Base-by-base conservation (phyloP, 2,113 vertebrate species). In the Odobenus rosmarus region DNA sequence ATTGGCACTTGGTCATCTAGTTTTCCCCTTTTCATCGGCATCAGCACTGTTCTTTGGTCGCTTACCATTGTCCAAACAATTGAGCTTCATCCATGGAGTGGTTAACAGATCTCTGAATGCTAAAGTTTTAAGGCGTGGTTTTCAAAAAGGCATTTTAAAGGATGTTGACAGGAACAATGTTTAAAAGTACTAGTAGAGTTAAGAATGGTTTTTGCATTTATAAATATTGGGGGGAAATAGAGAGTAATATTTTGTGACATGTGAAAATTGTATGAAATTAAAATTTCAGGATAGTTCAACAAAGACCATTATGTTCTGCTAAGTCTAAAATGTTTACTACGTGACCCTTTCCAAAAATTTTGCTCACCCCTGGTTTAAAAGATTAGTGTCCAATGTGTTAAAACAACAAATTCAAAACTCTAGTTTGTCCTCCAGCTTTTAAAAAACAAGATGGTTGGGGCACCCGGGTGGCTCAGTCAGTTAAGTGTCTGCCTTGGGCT, bases 401-500 rank as follows among this genome's bases (percentile, higher is more conserved):
- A 84, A 93, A 95, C 62, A 74, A 84, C 67, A 93, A 82, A 88
- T 59, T 76, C 85, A 93, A 84, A 67, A 57, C 36, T 49, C 57
- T 67, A 31, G 11, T 83, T 64, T 93, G 36, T 77, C 59, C 36
- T 89, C 82, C 67, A 51, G 33, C 14, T 93, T 89, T 87, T 28
- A 80, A 46, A 23, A 80, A 62, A 26, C 0, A 42, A 31, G 13
- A 42, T 88, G 13, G 28, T 33, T 15, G 62, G 14, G 14, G 14
- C 7, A 3, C 2, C 62, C 16, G 31, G 5, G 62, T 67, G 62
- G 31, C 62, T 67, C 31, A 67, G 31, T 67, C 31, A 33, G 28
- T 67, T 67, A 67, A 33, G 13, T 1, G 14, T 64, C 62, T 33
- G 31, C 62, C 62, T 64, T 33, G 28, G 33, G 31, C 62, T 67